Conservation (phyloP, 2,797 vertebrate species). For the Nannoperca australis region DNA sequence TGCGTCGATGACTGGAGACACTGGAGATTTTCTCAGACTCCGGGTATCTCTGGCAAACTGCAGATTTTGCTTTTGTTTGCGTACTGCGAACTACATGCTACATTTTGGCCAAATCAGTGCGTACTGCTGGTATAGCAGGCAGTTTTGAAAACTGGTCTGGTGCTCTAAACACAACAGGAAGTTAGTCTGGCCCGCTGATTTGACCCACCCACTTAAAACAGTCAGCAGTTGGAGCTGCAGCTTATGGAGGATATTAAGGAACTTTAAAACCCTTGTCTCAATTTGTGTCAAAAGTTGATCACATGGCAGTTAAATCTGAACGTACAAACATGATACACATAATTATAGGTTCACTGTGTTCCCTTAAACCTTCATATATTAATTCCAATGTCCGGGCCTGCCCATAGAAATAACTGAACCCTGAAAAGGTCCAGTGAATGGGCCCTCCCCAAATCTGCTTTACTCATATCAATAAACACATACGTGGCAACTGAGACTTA, state of each 20-base stretch:
- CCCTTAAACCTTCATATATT: background rate
- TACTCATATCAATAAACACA: background rate
- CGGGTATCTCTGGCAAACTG: no score
- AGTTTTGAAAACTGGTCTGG: no score
- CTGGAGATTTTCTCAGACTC: no score
- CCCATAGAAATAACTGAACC: background rate
- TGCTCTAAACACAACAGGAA: background rate
- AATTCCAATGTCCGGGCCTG: no score
- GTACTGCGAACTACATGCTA: no score
- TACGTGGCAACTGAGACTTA: background rate
- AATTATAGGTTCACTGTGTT: background rate
- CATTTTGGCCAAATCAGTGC: no score
- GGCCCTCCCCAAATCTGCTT: background rate
- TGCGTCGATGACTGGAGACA: no score
- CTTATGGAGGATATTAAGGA: background rate
- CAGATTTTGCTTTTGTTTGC: no score
- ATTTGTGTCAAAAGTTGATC: background rate
- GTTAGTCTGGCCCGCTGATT: background rate
- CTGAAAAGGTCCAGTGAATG: background rate
- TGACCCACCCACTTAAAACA: background rate
- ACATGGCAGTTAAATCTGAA: background rate
- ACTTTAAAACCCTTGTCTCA: background rate
- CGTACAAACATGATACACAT: background rate
- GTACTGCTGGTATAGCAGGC: no score
- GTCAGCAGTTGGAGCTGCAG: background rate